These are phyloP conservation scores for Temnothorax longispinosus DNA, from an alignment of 1,140 invertebrate species.

Conservation along the genomic window DNA sequence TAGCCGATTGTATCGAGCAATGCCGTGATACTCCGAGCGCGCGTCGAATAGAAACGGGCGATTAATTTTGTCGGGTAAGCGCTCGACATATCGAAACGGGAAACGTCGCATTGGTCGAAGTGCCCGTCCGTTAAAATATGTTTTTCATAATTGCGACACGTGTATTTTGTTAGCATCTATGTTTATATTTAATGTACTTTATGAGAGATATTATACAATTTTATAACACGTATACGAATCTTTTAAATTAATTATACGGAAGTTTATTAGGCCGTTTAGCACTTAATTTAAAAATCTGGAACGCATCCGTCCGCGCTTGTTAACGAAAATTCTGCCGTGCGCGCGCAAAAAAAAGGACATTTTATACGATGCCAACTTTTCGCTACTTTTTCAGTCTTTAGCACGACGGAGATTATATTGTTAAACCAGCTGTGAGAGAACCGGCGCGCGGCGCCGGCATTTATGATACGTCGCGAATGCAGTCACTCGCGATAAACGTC, in stretches of 20 bases:
- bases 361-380: not conserved
- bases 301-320: not conserved
- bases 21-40: not conserved
- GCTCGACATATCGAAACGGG: not conserved
- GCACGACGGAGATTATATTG: constrained; percentile 11
- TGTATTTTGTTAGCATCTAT: not conserved
- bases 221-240: not conserved
- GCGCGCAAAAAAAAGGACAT: not conserved
- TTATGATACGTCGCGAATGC: constrained; percentile 28
- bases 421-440: constrained; percentile 16
- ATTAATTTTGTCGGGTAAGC: constrained; percentile 28
- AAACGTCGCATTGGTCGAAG: not conserved
- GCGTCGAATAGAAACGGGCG: not conserved
- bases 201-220: not conserved
- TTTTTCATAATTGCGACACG: not conserved
- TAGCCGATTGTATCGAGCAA: constrained; percentile 38
- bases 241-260: not conserved
- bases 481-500: constrained; percentile 39
- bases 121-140: no score
- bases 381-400: constrained; percentile 11
- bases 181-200: not conserved
- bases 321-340: not conserved
- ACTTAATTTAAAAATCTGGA: constrained; percentile 11
- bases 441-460: not conserved
- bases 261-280: not conserved